Evolutionary conservation across 2,797 vertebrate genomes (phyloP).

Genomic region (Alfaro cultratus): DNA sequence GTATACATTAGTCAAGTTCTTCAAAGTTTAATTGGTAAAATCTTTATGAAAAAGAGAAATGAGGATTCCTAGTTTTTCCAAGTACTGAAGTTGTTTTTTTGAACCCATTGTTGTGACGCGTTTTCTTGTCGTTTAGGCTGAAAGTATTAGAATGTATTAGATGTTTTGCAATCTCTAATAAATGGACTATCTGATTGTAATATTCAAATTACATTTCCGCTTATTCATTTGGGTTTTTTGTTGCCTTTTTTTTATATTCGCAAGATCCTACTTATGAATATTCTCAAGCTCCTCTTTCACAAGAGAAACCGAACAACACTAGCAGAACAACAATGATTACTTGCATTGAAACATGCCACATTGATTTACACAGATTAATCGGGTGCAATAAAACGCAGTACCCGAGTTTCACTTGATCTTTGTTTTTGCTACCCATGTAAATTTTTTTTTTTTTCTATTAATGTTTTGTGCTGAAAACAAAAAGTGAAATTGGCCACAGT

Average conservation of each 20-base stretch:
- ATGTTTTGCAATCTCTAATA: neutral
- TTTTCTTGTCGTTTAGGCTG: neutral
- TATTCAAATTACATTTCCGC: neutral
- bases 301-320: neutral
- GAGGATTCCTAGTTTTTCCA: neutral
- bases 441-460: neutral
- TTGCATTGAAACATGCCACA: neutral
- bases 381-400: neutral
- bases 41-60: neutral
- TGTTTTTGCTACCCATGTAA: neutral
- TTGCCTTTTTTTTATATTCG: neutral
- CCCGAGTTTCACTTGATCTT: neutral
- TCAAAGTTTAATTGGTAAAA: neutral
- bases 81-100: neutral
- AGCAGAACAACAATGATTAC: neutral
- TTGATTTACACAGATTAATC: neutral
- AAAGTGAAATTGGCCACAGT: slow-evolving; percentile 21
- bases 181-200: neutral
- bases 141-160: neutral
- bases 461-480: neutral
- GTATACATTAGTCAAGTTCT: neutral
- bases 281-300: neutral
- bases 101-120: neutral
- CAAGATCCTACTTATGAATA: neutral
- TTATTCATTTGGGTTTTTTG: neutral